Evolutionary conservation across 2,888 invertebrate genomes (phyloP).

Genomic region (Parascotia fuliginaria): DNA sequence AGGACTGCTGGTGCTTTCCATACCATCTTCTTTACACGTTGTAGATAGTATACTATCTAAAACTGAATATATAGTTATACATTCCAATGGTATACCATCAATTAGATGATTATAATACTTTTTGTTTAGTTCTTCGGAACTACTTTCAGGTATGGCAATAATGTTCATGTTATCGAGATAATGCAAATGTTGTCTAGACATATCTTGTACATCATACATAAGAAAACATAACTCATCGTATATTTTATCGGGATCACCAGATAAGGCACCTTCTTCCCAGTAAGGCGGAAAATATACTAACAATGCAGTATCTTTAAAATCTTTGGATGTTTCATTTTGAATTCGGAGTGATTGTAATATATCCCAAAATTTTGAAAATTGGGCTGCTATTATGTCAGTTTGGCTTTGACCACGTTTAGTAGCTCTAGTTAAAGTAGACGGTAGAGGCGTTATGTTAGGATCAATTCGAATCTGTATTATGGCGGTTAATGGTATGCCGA

Average conservation of each 20-base stretch:
- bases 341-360: constrained; percentile 67
- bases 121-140: constrained; percentile 36
- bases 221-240: constrained; percentile 82
- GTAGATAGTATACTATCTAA: constrained; percentile 67
- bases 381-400: constrained; percentile 65
- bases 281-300: constrained; percentile 75
- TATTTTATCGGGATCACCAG: constrained; percentile 68
- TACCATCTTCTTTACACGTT: constrained; percentile 47
- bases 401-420: constrained; percentile 75
- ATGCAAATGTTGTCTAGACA: constrained; percentile 74
- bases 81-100: constrained; percentile 66
- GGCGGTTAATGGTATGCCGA: constrained; percentile 71
- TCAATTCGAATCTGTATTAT: constrained; percentile 75
- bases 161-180: constrained; percentile 79
- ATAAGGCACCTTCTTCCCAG: constrained; percentile 57
- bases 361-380: constrained; percentile 70
- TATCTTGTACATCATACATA: constrained; percentile 83
- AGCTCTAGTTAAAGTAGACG: constrained; percentile 57
- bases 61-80: constrained; percentile 66
- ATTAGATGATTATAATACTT: constrained; percentile 55
- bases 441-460: constrained; percentile 49
- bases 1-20: constrained; percentile 47
- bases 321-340: constrained; percentile 54
- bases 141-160: constrained; percentile 58
- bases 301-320: constrained; percentile 75